Percentiles rank a stretch among this genome's conserved stretches.
These are phyloP conservation scores for Tetraodon nigroviridis DNA, from an alignment of 2,113 vertebrate species.

Conservation along the genomic window DNA sequence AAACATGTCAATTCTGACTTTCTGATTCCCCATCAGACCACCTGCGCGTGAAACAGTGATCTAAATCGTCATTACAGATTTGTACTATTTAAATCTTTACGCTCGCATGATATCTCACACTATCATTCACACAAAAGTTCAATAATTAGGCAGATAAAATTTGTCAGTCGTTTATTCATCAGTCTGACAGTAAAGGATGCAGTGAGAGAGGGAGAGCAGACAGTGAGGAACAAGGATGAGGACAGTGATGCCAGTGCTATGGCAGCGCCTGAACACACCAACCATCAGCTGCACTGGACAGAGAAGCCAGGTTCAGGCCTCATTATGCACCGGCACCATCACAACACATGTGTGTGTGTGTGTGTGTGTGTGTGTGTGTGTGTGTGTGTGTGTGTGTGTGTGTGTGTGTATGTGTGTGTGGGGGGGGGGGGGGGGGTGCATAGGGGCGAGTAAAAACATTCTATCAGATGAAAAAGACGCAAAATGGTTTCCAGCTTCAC, in stretches of 20 bases:
- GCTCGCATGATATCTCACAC: neutral
- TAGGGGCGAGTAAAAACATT: slow-evolving; percentile 60
- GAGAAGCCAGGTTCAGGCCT: slow-evolving; percentile 55
- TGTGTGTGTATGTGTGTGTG: slow-evolving; percentile 16
- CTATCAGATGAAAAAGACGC: slow-evolving; percentile 60
- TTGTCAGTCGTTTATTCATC: slow-evolving; percentile 71
- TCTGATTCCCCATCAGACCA: too few species aligned
- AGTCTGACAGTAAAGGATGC: slow-evolving; percentile 73
- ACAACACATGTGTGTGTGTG: slow-evolving; percentile 27
- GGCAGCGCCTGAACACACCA: slow-evolving; percentile 70
- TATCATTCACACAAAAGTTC: neutral
- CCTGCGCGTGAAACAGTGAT: too few species aligned
- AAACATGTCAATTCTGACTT: too few species aligned
- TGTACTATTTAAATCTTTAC: neutral
- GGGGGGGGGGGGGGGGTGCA: too few species aligned
- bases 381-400: slow-evolving; percentile 29
- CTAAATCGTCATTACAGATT: too few species aligned
- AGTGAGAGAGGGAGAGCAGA: slow-evolving; percentile 70
- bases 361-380: slow-evolving; percentile 25
- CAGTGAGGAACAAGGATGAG: slow-evolving; percentile 60
- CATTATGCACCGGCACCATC: slow-evolving; percentile 58
- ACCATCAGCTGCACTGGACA: slow-evolving; percentile 63
- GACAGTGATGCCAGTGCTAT: slow-evolving; percentile 62
- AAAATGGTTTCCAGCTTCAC: slow-evolving; percentile 53
- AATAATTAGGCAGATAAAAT: slow-evolving; percentile 58